Evolutionary conservation across 2,888 invertebrate species (phyloP).

Genomic region (Drosophila borborema): DNA sequence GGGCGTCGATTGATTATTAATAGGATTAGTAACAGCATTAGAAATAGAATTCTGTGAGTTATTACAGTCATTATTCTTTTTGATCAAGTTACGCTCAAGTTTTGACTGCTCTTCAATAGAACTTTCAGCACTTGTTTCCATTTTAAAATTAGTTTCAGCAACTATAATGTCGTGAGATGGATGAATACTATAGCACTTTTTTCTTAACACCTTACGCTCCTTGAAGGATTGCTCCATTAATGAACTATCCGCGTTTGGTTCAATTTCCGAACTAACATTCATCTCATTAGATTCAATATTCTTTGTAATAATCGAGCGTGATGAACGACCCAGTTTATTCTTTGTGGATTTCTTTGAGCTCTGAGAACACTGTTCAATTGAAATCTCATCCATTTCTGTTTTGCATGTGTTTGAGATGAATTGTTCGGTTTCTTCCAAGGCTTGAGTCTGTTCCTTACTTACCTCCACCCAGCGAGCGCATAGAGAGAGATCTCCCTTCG

Average conservation of each 20-base stretch:
- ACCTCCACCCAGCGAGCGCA: conserved; percentile 67
- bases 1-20: not conserved
- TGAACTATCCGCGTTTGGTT: conserved; percentile 1
- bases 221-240: not conserved
- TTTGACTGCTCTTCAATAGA: not conserved
- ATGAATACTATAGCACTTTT: not conserved
- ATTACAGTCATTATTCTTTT: not conserved
- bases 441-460: conserved; percentile 37
- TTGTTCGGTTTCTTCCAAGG: conserved; percentile 51
- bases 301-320: not conserved
- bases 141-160: not conserved
- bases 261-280: conserved; percentile 2
- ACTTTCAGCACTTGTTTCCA: not conserved
- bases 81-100: not conserved
- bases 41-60: not conserved
- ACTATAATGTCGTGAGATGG: not conserved
- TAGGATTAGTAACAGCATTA: not conserved
- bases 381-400: not conserved
- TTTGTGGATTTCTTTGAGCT: conserved; percentile 1
- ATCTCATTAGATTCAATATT: not conserved
- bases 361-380: not conserved
- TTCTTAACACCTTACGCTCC: not conserved
- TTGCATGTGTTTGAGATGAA: conserved; percentile 41
- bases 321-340: not conserved
- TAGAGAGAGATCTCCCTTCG: conserved; percentile 36